phyloP scores from a whole-genome alignment of 1,140 invertebrate species.

The Lasaia peninsularis region DNA sequence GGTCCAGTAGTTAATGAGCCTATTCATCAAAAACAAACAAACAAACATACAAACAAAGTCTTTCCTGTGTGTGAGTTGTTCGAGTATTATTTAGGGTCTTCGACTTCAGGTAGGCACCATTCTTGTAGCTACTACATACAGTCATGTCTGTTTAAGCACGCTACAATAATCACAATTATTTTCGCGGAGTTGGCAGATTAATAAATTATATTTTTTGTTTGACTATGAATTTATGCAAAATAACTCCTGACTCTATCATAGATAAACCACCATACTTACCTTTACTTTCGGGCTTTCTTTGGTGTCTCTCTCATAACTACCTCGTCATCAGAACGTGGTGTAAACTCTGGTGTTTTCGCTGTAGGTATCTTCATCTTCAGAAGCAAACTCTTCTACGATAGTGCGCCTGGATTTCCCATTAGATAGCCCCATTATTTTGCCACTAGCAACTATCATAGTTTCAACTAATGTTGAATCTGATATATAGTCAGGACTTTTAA shows the following conservation, averaged over 20 bases:
- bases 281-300: constrained; percentile 9
- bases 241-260: neutral
- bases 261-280: constrained; percentile 3
- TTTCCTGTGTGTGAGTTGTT: no score
- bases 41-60: no score
- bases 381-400: constrained; percentile 10
- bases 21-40: no score
- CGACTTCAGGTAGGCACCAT: no score
- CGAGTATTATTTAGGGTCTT: no score
- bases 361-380: neutral
- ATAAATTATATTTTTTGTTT: no score
- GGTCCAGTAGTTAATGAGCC: neutral
- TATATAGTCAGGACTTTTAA: constrained; percentile 19
- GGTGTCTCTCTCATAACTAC: neutral
- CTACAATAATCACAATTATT: no score
- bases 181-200: no score
- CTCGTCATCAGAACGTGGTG: constrained; percentile 8
- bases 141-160: no score
- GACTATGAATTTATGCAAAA: no score
- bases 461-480: constrained; percentile 5
- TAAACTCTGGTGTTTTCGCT: constrained; percentile 3
- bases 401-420: constrained; percentile 4
- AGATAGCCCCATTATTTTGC: constrained; percentile 2
- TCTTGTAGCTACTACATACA: no score
- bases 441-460: neutral